phyloP scores from a whole-genome alignment of 2,888 invertebrate species.

The Apamea anceps region DNA sequence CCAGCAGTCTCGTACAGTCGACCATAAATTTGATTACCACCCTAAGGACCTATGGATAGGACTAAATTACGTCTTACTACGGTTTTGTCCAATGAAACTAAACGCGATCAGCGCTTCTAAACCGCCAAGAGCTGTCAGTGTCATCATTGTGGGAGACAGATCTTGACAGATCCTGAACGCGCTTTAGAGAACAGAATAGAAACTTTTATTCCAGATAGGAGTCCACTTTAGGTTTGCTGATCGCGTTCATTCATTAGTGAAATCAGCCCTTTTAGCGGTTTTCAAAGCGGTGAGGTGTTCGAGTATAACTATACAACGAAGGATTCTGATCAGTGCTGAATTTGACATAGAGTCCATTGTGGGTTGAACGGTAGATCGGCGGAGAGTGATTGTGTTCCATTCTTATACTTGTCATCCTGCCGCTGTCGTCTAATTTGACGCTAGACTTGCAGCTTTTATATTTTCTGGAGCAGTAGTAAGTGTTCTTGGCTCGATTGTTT shows the following conservation, averaged over 20 bases:
- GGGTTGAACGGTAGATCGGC: slow-evolving; percentile 65
- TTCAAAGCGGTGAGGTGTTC: background rate
- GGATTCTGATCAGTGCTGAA: slow-evolving; percentile 40
- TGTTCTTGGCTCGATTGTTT: slow-evolving; percentile 70
- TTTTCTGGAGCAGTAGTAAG: slow-evolving; percentile 68
- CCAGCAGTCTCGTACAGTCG: background rate
- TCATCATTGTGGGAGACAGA: background rate
- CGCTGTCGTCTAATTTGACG: slow-evolving; percentile 57
- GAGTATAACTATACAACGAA: slow-evolving; percentile 19
- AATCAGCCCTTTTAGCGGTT: background rate
- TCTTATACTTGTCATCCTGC: slow-evolving; percentile 44
- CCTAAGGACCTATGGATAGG: background rate
- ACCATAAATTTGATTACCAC: slow-evolving; percentile 1
- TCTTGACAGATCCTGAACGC: background rate
- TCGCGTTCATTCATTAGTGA: background rate
- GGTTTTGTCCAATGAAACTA: background rate
- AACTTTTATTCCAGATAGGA: too few species aligned
- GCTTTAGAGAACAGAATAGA: background rate
- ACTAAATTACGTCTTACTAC: background rate
- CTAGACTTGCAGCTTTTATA: slow-evolving; percentile 67
- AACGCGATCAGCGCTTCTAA: background rate
- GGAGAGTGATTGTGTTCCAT: slow-evolving; percentile 71
- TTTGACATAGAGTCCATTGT: slow-evolving; percentile 60
- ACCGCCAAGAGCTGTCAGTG: background rate
- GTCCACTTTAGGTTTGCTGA: background rate